Evolutionary conservation across 2,888 invertebrate genomes (phyloP), one percentile per base, ranked within the genome.

Genomic region (Cremastobaeus sp.): DNA sequence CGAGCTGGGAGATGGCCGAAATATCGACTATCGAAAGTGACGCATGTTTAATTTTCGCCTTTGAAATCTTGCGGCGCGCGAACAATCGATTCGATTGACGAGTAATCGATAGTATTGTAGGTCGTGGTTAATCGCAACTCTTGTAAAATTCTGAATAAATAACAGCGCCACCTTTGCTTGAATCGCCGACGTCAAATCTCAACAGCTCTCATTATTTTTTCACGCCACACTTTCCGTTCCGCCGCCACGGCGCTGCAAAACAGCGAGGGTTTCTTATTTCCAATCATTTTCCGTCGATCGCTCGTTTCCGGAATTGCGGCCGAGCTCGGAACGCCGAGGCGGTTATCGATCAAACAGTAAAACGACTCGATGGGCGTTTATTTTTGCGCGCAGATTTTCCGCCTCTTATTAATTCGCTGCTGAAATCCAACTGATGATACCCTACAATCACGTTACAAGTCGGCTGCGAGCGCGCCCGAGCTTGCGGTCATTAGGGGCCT

Each of bases 291-390:
- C n/a, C n/a, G n/a, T n/a, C n/a, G 18, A 41, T 43, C 25, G 18
- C 37, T 34, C 35, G 34, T 52, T 52, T 64, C n/a, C 15, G 12
- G 20, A 64, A 41, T n/a, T 20, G 32, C 62, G 30, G 41, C 21
- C 28, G 39, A 41, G 30, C 54, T 50, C 14, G 14, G n/a, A 52
- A 37, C 35, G 18, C 5, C 32, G 17, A 18, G 32, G 39, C 14
- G 20, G 28, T 43, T 64, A 64, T 64, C 45, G 64, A 52, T 64
- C 64, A 64, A 64, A 64, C 64, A 54, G 35, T 32, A 60, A 48
- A 60, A 5, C 39, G 28, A 8, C 45, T 50, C 28, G 45, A 34
- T 9, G 37, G n/a, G n/a, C 45, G 64, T 54, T 54, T 34, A 45
- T 11, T 54, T 54, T 64, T 64, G 28, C 52, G 35, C 45, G 18